Conservation (phyloP, 1,140 invertebrate species). For the Sminthurides bifidus region DNA sequence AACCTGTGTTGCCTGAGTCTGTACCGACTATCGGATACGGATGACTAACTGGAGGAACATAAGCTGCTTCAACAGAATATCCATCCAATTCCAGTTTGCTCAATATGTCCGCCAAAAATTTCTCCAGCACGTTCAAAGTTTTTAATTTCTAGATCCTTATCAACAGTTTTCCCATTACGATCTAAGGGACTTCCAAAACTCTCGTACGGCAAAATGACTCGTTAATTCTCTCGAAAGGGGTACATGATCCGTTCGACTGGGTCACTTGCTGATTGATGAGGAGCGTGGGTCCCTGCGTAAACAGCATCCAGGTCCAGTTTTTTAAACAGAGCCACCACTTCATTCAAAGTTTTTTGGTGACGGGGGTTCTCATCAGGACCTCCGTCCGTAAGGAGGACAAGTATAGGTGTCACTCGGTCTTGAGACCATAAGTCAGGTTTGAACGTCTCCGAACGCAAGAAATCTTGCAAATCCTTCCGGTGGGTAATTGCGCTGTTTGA, state of each 20-base stretch:
- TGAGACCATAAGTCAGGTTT: conserved; percentile 30
- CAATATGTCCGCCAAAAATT: conserved; percentile 34
- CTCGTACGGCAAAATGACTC: conserved; percentile 37
- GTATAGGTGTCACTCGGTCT: conserved; percentile 35
- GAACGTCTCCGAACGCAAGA: conserved; percentile 31
- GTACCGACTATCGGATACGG: background rate
- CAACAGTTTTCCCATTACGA: conserved; percentile 13
- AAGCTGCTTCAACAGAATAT: conserved; percentile 15
- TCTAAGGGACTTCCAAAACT: conserved; percentile 37
- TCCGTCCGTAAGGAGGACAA: conserved; percentile 36
- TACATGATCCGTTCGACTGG: conserved; percentile 36
- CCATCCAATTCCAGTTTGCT: conserved; percentile 33
- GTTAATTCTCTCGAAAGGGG: conserved; percentile 36
- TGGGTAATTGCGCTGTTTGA: conserved; percentile 34
- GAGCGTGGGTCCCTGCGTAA: conserved; percentile 39
- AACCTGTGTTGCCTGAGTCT: background rate
- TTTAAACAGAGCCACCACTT: conserved; percentile 15
- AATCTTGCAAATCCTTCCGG: conserved; percentile 34
- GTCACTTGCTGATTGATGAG: conserved; percentile 36
- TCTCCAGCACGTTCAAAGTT: conserved; percentile 35
- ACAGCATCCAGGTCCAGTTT: conserved; percentile 36
- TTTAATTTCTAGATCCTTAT: conserved; percentile 32
- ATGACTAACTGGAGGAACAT: background rate
- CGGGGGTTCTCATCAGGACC: conserved; percentile 39
- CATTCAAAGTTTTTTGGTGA: conserved; percentile 13